Evolutionary conservation across 2,797 vertebrate species (phyloP).

Genomic region (Chloroceryle inda): DNA sequence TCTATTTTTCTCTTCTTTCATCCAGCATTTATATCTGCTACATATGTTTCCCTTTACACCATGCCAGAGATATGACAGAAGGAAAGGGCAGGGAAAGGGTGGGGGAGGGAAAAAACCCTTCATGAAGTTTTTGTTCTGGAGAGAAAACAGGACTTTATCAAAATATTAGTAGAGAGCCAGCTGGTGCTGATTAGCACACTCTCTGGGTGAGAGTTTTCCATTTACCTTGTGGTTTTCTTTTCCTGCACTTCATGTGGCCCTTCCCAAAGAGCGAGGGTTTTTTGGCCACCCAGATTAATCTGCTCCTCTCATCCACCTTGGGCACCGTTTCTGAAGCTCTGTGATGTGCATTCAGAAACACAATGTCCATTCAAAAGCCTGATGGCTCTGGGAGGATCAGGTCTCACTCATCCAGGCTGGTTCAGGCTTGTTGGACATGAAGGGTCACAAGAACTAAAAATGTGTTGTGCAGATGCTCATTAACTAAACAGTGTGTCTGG

Average conservation of each 20-base stretch:
- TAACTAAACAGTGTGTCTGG: not conserved
- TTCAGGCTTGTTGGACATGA: not conserved
- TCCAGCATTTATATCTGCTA: not conserved
- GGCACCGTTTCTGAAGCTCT: not conserved
- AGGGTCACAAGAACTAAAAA: not conserved
- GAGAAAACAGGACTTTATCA: conserved; percentile 46
- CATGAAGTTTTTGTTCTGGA: conserved; percentile 22
- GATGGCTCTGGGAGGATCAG: not conserved
- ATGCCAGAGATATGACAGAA: not conserved
- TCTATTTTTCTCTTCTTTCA: not conserved
- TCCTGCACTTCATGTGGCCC: not conserved
- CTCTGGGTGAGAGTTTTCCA: conserved; percentile 17
- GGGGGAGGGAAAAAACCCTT: not conserved
- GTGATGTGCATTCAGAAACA: not conserved
- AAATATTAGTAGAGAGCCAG: conserved; percentile 33
- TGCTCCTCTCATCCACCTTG: not conserved
- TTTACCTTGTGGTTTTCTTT: conserved; percentile 2
- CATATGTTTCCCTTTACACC: not conserved
- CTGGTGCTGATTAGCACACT: not conserved
- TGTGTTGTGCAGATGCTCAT: not conserved
- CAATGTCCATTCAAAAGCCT: not conserved
- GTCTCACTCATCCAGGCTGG: not conserved
- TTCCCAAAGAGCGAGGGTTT: not conserved
- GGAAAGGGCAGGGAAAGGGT: not conserved
- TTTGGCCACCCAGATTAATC: not conserved